Evolutionary conservation across 2,113 vertebrate genomes (phyloP).

Genomic region (Ageneiosus marmoratus): DNA sequence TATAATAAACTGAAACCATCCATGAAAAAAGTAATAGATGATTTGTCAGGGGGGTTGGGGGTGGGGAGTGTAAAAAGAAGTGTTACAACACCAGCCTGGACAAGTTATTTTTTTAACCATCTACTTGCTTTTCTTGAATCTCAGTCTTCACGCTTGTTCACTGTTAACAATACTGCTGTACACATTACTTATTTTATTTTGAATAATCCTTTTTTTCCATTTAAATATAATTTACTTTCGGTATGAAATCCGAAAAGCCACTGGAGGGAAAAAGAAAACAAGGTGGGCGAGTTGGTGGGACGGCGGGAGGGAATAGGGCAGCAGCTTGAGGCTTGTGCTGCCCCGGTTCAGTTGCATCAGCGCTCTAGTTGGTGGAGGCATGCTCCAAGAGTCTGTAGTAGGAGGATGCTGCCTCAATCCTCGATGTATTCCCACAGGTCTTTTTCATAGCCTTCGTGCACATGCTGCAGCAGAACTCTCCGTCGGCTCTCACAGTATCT

Average conservation of each 20-base stretch:
- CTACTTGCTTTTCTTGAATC: conserved; percentile 60
- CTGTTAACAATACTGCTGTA: conserved; percentile 98
- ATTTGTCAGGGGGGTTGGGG: no score
- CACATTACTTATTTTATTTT: conserved; percentile 82
- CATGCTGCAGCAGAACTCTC: conserved; percentile 97
- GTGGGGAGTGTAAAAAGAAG: conserved; percentile 63
- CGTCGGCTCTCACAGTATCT: conserved; percentile 99
- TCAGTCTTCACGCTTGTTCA: conserved; percentile 79
- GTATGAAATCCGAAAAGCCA: conserved; percentile 79
- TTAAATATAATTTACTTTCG: conserved; percentile 97
- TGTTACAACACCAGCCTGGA: conserved; percentile 91
- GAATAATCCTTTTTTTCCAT: conserved; percentile 84
- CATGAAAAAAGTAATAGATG: conserved; percentile 21
- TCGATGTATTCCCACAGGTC: conserved; percentile 99
- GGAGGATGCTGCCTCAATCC: conserved; percentile 85
- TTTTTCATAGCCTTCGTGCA: conserved; percentile 99
- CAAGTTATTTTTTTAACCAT: conserved; percentile 61
- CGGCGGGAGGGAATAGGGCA: conserved; percentile 77
- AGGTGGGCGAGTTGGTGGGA: conserved; percentile 87
- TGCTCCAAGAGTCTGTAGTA: conserved; percentile 86
- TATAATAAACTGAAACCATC: conserved; percentile 32
- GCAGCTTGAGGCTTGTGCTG: conserved; percentile 72
- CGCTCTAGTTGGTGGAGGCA: conserved; percentile 88
- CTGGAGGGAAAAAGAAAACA: conserved; percentile 60
- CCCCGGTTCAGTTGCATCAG: conserved; percentile 85